phyloP scores from a whole-genome alignment of 30 jellyfish, hydroid and myxozoan genomes.

The Clytia hemisphaerica region DNA sequence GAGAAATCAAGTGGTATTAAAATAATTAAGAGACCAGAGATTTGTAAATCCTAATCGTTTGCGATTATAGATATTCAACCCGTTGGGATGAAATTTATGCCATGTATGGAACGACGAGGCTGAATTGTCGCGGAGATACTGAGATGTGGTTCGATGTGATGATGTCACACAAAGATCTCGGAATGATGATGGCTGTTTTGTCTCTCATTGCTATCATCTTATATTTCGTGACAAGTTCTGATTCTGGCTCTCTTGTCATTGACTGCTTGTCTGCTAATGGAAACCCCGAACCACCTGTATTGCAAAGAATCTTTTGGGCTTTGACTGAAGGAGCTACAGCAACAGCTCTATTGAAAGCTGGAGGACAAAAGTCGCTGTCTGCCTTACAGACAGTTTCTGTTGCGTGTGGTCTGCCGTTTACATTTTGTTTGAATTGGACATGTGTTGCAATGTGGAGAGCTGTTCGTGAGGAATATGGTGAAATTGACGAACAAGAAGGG shows the following conservation, averaged over 20 bases:
- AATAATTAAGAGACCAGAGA: too few relatives aligned
- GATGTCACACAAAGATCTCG: constrained; percentile 70
- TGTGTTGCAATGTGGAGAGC: constrained; percentile 96
- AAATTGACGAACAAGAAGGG: constrained; percentile 35
- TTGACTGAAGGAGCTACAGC: constrained; percentile 96
- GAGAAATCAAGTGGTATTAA: too few relatives aligned
- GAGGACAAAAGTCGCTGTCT: constrained; percentile 61
- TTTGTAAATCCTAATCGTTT: too few relatives aligned
- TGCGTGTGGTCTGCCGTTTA: constrained; percentile 79
- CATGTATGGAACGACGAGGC: constrained; percentile 25
- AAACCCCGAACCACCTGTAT: constrained; percentile 83
- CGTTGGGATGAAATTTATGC: constrained; percentile 26
- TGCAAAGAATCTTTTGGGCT: constrained; percentile 93
- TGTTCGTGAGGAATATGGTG: constrained; percentile 79
- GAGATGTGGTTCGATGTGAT: constrained; percentile 86
- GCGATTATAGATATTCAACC: too few relatives aligned
- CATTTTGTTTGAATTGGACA: constrained; percentile 69
- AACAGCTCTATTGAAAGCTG: constrained; percentile 76
- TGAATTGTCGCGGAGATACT: constrained; percentile 65
- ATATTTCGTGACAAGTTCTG: constrained; percentile 83
- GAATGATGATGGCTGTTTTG: constrained; percentile 55
- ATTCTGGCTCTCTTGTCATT: constrained; percentile 86
- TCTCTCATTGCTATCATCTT: constrained; percentile 75
- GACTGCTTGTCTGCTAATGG: constrained; percentile 92
- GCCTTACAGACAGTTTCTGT: constrained; percentile 84